Evolutionary conservation across 53 echinoderm and acorn worm species (phyloP).

Genomic region (Stichopus horrens): DNA sequence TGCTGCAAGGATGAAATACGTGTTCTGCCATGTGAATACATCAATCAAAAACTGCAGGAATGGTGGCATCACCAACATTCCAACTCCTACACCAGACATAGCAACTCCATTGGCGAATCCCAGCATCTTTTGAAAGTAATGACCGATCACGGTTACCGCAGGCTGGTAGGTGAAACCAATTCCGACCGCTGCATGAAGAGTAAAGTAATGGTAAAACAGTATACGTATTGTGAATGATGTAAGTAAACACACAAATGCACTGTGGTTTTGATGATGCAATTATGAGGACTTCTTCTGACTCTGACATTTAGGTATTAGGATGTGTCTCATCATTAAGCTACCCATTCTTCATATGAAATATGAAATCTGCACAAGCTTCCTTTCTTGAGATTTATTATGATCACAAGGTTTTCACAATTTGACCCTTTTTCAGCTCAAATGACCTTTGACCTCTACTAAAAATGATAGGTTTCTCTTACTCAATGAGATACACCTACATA

Average conservation of each 20-base stretch:
- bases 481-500: not conserved
- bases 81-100: slow-evolving; percentile 42
- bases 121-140: slow-evolving; percentile 38
- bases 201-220: not conserved
- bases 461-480: not conserved
- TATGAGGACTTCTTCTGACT: not conserved
- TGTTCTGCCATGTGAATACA: slow-evolving; percentile 31
- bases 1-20: not conserved
- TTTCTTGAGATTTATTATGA: not conserved
- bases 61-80: slow-evolving; percentile 33
- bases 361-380: not conserved
- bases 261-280: too few relatives aligned
- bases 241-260: not conserved
- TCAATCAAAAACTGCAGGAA: slow-evolving; percentile 37
- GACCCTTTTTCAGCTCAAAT: not conserved
- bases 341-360: not conserved
- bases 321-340: not conserved
- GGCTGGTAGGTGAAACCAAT: slow-evolving; percentile 31
- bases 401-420: not conserved
- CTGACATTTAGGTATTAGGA: not conserved
- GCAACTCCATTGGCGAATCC: slow-evolving; percentile 45
- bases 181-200: slow-evolving; percentile 33
- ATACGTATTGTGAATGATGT: not conserved
- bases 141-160: slow-evolving; percentile 14
- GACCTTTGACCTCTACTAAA: not conserved